phyloP scores from a whole-genome alignment of 2,113 vertebrate species.

The Phylloscopus trochiloides region DNA sequence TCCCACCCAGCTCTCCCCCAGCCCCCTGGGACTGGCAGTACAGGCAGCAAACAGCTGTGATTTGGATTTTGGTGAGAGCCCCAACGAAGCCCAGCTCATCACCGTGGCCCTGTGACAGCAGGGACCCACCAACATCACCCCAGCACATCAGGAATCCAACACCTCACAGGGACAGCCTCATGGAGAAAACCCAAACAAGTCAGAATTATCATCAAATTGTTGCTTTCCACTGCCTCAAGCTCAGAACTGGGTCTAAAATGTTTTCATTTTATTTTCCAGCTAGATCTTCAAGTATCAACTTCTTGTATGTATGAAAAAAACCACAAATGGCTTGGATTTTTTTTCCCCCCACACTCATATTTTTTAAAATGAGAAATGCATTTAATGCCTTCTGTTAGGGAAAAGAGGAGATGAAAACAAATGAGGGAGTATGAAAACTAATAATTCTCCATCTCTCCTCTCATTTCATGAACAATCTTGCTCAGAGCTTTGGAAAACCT shows the following conservation, averaged over 20 bases:
- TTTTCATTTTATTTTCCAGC: not conserved
- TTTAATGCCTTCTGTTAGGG: not conserved
- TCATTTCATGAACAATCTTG: not conserved
- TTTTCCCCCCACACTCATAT: not conserved
- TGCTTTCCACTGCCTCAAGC: not conserved
- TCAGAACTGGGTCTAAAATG: not conserved
- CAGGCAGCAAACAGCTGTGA: not conserved
- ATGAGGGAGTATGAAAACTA: not conserved
- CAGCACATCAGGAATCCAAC: not conserved
- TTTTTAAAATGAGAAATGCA: not conserved
- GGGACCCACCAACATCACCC: not conserved
- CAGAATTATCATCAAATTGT: not conserved
- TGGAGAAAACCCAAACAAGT: not conserved
- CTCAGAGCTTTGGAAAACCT: not conserved
- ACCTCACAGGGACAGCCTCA: not conserved
- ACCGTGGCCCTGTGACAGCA: not conserved
- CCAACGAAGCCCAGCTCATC: not conserved
- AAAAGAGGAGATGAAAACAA: not conserved
- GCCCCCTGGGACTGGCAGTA: not conserved
- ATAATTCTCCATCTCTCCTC: not conserved
- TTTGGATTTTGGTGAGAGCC: not conserved
- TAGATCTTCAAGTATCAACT: not conserved
- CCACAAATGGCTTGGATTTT: not conserved
- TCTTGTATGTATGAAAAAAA: not conserved
- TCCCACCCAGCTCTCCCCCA: not conserved